Conservation (phyloP, 2,888 invertebrate species). For the Hyppa rectilinea region DNA sequence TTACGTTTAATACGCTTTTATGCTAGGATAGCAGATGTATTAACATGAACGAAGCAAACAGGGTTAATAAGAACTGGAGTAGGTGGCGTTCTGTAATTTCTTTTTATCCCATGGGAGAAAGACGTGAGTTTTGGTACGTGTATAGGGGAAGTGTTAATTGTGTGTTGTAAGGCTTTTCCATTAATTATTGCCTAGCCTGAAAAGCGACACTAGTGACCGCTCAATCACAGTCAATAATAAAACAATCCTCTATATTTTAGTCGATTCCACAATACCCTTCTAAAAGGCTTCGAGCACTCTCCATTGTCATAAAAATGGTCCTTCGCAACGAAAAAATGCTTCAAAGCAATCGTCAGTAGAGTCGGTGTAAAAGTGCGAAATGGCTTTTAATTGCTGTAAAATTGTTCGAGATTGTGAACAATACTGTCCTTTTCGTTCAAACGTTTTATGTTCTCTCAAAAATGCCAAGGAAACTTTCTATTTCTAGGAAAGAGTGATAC, state of each 20-base stretch:
- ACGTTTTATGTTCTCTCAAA: background rate
- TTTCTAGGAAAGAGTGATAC: background rate
- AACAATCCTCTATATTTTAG: background rate
- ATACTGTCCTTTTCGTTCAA: constrained; percentile 8
- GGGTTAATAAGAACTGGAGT: too few species aligned
- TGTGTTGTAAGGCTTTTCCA: background rate
- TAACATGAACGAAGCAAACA: background rate
- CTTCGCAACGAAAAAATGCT: constrained; percentile 30
- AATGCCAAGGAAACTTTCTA: background rate
- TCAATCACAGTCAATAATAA: background rate
- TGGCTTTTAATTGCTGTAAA: constrained; percentile 42
- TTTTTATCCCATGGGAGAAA: background rate
- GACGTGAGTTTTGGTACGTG: background rate
- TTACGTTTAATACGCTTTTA: background rate
- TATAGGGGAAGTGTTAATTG: background rate
- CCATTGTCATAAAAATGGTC: constrained; percentile 42
- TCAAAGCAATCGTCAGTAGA: constrained; percentile 44
- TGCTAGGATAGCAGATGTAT: background rate
- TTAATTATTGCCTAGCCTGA: background rate
- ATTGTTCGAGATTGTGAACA: constrained; percentile 27
- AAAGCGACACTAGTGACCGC: background rate
- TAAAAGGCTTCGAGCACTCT: constrained; percentile 15
- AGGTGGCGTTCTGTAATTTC: too few species aligned
- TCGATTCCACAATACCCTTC: constrained; percentile 8
- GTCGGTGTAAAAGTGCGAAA: constrained; percentile 35